Percentiles rank a stretch among this genome's conserved stretches.
Evolutionary conservation across 2,113 vertebrate species (phyloP).

Genomic region (Oncorhynchus kisutch): DNA sequence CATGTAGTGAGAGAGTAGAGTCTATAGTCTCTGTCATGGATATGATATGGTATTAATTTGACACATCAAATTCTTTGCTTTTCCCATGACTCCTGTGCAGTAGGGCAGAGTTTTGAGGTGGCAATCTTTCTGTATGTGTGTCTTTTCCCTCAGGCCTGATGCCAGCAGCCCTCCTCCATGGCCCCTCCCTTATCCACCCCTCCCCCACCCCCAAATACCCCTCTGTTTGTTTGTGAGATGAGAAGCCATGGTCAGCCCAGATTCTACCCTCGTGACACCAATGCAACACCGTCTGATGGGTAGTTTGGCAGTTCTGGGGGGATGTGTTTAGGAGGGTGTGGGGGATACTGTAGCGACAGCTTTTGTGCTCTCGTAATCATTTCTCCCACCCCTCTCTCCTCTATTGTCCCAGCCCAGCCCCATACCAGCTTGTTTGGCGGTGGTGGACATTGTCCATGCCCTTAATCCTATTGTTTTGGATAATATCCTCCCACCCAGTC

Average conservation of each 20-base stretch:
- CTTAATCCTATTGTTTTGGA: conserved; percentile 71
- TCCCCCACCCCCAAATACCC: neutral
- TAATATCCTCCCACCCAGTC: conserved; percentile 38
- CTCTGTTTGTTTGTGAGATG: conserved; percentile 61
- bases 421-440: conserved; percentile 34
- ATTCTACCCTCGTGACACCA: conserved; percentile 66
- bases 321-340: conserved; percentile 29
- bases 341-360: conserved; percentile 54
- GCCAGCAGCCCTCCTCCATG: conserved; percentile 36
- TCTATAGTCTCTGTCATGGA: too few relatives aligned
- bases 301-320: conserved; percentile 55
- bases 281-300: conserved; percentile 62
- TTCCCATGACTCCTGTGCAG: too few relatives aligned
- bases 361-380: conserved; percentile 59
- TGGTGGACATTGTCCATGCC: conserved; percentile 51
- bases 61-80: too few relatives aligned
- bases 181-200: conserved; percentile 22
- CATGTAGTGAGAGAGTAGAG: too few relatives aligned
- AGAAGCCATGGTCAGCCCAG: conserved; percentile 64
- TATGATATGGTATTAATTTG: too few relatives aligned
- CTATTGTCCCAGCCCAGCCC: neutral
- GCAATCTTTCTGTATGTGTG: conserved; percentile 6
- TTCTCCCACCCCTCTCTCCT: conserved; percentile 30
- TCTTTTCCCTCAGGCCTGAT: conserved; percentile 12
- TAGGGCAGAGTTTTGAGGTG: neutral